phyloP scores from a whole-genome alignment of 2,888 invertebrate genomes.

The Morpho deidamia region DNA sequence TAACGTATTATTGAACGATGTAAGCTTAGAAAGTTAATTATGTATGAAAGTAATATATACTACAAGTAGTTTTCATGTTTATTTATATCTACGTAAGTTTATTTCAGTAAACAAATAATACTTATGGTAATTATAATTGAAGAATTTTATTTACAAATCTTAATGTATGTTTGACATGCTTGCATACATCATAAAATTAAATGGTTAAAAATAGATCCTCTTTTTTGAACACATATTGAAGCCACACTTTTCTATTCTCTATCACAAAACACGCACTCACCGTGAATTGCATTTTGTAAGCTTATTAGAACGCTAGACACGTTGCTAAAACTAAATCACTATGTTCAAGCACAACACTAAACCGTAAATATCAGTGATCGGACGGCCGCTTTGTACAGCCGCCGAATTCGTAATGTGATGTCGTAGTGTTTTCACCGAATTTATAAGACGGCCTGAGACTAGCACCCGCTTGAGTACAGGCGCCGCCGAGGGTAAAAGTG shows the following conservation, averaged over 20 bases:
- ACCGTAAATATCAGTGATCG: slow-evolving; percentile 46
- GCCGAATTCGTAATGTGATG: slow-evolving; percentile 77
- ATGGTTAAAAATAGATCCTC: too few relatives aligned
- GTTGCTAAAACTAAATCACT: slow-evolving; percentile 68
- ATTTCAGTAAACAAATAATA: too few relatives aligned
- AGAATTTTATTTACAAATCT: too few relatives aligned
- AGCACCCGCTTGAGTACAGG: slow-evolving; percentile 45
- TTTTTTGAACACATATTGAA: not conserved
- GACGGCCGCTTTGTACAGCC: slow-evolving; percentile 65
- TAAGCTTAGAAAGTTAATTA: slow-evolving; percentile 11
- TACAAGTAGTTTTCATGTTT: not conserved
- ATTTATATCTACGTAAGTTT: too few relatives aligned
- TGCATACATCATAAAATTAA: too few relatives aligned
- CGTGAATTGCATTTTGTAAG: slow-evolving; percentile 73
- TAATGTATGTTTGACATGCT: too few relatives aligned
- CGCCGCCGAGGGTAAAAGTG: slow-evolving; percentile 67
- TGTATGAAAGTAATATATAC: slow-evolving; percentile 1
- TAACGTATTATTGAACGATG: slow-evolving; percentile 3
- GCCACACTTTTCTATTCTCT: slow-evolving; percentile 12
- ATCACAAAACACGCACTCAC: slow-evolving; percentile 58
- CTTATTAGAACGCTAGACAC: slow-evolving; percentile 55
- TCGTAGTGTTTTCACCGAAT: slow-evolving; percentile 70
- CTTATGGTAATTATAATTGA: too few relatives aligned
- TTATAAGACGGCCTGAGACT: slow-evolving; percentile 68
- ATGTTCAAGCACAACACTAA: slow-evolving; percentile 48